Conservation (phyloP, 2,888 invertebrate genomes). For the Agapostemon virescens region DNA sequence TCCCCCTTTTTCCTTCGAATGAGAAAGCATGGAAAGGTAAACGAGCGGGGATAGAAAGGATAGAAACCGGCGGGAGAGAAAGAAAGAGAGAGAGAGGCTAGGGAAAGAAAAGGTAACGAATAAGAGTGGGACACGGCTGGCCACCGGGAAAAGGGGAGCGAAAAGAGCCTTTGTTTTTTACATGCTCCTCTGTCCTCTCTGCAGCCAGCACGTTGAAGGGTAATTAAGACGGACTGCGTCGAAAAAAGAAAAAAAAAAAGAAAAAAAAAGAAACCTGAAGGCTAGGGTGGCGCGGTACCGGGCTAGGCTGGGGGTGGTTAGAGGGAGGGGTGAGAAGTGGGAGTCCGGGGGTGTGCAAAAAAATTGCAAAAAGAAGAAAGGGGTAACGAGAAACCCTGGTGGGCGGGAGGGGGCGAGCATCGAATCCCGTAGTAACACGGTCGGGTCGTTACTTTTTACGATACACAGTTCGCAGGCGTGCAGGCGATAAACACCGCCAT, state of each 20-base stretch:
- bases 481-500: constrained; percentile 87
- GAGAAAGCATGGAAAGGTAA: constrained; percentile 24
- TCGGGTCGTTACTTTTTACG: constrained; percentile 63
- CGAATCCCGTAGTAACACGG: constrained; percentile 46
- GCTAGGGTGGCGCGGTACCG: not conserved
- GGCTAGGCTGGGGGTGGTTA: not conserved
- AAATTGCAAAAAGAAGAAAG: constrained; percentile 34
- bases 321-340: not conserved
- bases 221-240: constrained; percentile 60
- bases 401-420: constrained; percentile 39
- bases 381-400: constrained; percentile 48
- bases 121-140: not conserved
- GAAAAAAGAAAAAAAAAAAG: constrained; percentile 36
- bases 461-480: constrained; percentile 86
- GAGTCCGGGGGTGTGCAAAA: not conserved
- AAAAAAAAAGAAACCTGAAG: constrained; percentile 12
- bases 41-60: constrained; percentile 10
- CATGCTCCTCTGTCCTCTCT: constrained; percentile 49
- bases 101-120: not conserved
- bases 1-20: constrained; percentile 32
- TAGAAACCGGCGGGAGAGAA: not conserved
- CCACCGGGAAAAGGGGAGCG: constrained; percentile 34
- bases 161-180: constrained; percentile 55
- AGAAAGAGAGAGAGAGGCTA: not conserved
- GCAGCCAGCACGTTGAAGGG: constrained; percentile 47